Base-by-base conservation (phyloP, 2,888 invertebrate species). In the Coronaproctus castanopsis region DNA sequence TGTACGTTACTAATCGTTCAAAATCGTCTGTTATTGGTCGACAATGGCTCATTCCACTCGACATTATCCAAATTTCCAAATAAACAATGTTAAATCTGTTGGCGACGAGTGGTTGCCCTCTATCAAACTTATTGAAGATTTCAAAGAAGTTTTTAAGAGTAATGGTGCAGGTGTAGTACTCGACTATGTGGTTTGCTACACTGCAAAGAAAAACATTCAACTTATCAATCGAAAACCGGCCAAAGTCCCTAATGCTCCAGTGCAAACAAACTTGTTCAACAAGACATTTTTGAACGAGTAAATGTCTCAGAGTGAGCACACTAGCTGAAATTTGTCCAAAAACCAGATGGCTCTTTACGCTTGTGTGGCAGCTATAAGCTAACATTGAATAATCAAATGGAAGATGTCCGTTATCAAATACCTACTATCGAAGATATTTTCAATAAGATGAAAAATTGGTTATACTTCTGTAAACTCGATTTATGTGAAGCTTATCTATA, bases 291-390 rank as follows among this genome's bases (percentile, higher is more conserved):
- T 23, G 52, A 49, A n/a, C 58, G 60, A 24, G 54, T 64, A 19
- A 55, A 63, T 2, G 52, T 57, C 22, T 63, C 50, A 21, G 52
- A 63, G 49, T 68, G 67, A 65, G 68, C 64, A 1, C 67, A 66
- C 3, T 64, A 66, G n/a, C 53, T 65, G 5, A 66, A 68, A 3
- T 66, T 65, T 1, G 62, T 66, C 10, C 52, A 65, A 23, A 68
- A 68, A 56, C 24, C 53, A 8, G 62, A 66, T 59, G 64, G 64
- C 18, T 23, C 57, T 21, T 54, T 67, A 21, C 51, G 66, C 18
- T 22, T 68, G 3, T 68, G 67, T 63, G 67, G 64, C 14, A 65
- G 67, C 60, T 67, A 67, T 61, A 68, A 67, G 59, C 54, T 58
- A 10, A 67, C 66, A 2, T 22, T 68, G 14, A 67, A 68, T 60